Percentiles rank a stretch among this genome's conserved stretches.
Evolutionary conservation across 2,888 invertebrate genomes (phyloP).

Genomic region (Stomorhina lunata): DNA sequence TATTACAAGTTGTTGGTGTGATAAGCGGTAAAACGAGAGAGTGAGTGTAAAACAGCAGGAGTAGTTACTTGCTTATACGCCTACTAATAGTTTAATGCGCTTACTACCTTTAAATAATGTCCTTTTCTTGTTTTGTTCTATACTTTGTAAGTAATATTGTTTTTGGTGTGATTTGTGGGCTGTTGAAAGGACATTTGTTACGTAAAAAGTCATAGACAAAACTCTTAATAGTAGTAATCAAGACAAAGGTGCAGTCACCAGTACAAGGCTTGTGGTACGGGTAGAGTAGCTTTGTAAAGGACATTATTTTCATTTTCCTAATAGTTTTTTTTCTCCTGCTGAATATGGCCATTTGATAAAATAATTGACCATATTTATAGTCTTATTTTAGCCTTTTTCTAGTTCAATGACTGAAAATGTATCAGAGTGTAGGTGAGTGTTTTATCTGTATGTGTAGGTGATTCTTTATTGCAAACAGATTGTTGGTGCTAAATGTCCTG

Average conservation of each 20-base stretch:
- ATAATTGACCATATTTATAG: slow-evolving; percentile 77
- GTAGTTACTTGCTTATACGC: slow-evolving; percentile 49
- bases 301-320: slow-evolving; percentile 44
- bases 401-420: slow-evolving; percentile 13
- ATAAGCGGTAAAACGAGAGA: no score
- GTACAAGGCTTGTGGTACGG: slow-evolving; percentile 18
- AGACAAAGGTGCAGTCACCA: slow-evolving; percentile 38
- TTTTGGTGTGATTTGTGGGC: slow-evolving; percentile 76
- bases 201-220: slow-evolving; percentile 30
- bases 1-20: slow-evolving; percentile 49
- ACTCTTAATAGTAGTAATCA: background rate
- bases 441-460: slow-evolving; percentile 40
- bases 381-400: slow-evolving; percentile 75
- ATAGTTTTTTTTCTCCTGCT: background rate
- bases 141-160: no score
- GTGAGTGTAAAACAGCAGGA: slow-evolving; percentile 54
- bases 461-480: slow-evolving; percentile 40
- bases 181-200: slow-evolving; percentile 73
- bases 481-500: slow-evolving; percentile 35
- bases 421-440: no score
- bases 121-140: slow-evolving; percentile 49
- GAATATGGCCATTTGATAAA: slow-evolving; percentile 51
- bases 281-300: slow-evolving; percentile 32
- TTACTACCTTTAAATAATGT: slow-evolving; percentile 47
- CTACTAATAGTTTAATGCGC: slow-evolving; percentile 61